Base-by-base conservation (phyloP, 1,140 invertebrate species). In the Drosophila tropicalis region DNA sequence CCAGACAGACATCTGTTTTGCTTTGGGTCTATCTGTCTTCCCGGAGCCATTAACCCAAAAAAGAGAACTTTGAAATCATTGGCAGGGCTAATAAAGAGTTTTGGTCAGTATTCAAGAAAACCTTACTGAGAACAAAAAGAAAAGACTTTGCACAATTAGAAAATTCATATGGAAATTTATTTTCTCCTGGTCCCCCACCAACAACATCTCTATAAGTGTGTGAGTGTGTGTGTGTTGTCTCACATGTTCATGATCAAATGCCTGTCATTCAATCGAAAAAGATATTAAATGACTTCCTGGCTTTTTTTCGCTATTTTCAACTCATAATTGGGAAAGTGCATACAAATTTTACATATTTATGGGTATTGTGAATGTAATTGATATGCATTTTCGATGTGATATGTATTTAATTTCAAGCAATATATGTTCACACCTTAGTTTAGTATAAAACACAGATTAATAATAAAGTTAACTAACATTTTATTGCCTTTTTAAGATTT, bases 241-340 rank as follows among this genome's bases (percentile, higher is more conserved):
- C 44, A 47, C 44, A 47, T 47, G 44, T 47, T 47, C 17, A 47
- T 19, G 29, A 64, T 57, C 39, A 39, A 71, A 57, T 61, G 60
- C 9, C 13, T 72, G 70, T 55, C 41, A 72, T 41, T 66, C 10
- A 51, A 51, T 51, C 44, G 13, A 51, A 51, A 51, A 51, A 51
- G 62, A 74, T 72, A 55, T 32, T 17, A 60, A 66, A 25, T 41
- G 34, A 72, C 55, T 73, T 73, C 69, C 72, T 72, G 41, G 22
- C 51, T 36, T 74, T 67, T 29, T 4, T 29, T 29, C 25, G 67
- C 56, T 55, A 25, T 55, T 41, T 67, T 66, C 70, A 66, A 74
- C 7, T 7, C 36, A 17, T 13, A 67, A 41, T 22, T 12, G 44
- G 19, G 44, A 51, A 51, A 51, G 44, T 51, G 44, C 10, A 19